A percentile compares a stretch with the other conserved stretches of the same genome.
These are phyloP conservation scores for Eupsittula cactorum DNA, from an alignment of 2,113 vertebrate species.

Conservation along the genomic window DNA sequence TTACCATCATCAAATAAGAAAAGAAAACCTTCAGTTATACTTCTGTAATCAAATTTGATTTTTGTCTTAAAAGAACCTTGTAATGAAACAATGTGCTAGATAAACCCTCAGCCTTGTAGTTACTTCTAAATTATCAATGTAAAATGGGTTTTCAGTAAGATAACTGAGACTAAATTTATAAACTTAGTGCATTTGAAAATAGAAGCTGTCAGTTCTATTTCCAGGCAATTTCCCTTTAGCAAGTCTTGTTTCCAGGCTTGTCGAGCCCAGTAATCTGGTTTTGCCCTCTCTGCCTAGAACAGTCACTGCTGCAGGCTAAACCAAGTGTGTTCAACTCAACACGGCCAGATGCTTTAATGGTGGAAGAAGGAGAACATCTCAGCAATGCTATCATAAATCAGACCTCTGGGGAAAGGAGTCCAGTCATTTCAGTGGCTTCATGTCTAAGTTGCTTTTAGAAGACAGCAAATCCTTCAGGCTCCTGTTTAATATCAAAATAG, in stretches of 20 bases:
- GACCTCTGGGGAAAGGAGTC: background rate
- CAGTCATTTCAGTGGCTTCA: background rate
- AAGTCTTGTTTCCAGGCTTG: background rate
- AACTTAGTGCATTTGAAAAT: background rate
- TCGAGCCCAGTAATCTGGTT: rapidly evolving
- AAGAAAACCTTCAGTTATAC: background rate
- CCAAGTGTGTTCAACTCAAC: background rate
- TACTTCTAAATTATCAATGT: background rate
- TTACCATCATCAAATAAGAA: background rate
- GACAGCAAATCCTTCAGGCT: background rate
- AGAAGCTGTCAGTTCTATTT: background rate
- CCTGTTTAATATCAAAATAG: background rate
- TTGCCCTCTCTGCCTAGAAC: background rate
- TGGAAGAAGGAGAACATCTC: background rate
- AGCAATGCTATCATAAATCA: background rate
- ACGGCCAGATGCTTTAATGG: background rate
- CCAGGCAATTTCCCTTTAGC: background rate
- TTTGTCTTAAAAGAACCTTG: background rate
- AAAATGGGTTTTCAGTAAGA: background rate
- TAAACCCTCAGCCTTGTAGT: background rate
- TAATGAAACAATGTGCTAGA: background rate
- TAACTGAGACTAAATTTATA: background rate
- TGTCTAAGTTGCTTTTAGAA: background rate
- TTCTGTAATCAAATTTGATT: background rate
- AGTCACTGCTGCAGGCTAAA: background rate